phyloP scores from a whole-genome alignment of 2,113 vertebrate species.

The Eudyptes chrysolophus region DNA sequence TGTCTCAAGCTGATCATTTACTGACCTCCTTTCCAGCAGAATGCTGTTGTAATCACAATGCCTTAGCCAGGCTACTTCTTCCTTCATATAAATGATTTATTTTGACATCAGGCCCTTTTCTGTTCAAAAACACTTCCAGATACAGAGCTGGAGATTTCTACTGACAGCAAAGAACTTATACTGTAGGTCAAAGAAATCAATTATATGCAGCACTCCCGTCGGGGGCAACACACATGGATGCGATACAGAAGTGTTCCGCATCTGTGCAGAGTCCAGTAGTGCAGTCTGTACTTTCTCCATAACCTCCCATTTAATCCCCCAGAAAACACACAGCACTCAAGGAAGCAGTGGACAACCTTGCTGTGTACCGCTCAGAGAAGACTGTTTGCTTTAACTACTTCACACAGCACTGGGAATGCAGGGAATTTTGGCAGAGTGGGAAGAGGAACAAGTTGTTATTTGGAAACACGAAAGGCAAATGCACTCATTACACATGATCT shows the following conservation, averaged over 20 bases:
- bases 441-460: not conserved
- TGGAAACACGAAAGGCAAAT: not conserved
- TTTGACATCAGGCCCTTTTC: slow-evolving; percentile 39
- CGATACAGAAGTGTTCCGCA: not conserved
- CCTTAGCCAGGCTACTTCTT: not conserved
- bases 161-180: not conserved
- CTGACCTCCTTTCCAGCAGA: slow-evolving; percentile 48
- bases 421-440: not conserved
- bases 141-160: not conserved
- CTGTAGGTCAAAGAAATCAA: slow-evolving; percentile 25
- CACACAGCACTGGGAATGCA: not conserved
- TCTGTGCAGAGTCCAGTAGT: not conserved
- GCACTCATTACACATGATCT: not conserved
- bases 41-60: slow-evolving; percentile 28
- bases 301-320: not conserved
- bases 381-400: not conserved
- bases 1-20: not conserved
- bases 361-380: accelerated
- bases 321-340: not conserved
- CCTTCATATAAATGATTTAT: slow-evolving; percentile 45
- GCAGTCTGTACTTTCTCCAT: not conserved
- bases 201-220: not conserved
- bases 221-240: not conserved
- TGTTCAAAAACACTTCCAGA: slow-evolving; percentile 38
- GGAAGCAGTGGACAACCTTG: not conserved